Evolutionary conservation across 1,140 invertebrate species (phyloP).

Genomic region (Bathynomus jamesi): DNA sequence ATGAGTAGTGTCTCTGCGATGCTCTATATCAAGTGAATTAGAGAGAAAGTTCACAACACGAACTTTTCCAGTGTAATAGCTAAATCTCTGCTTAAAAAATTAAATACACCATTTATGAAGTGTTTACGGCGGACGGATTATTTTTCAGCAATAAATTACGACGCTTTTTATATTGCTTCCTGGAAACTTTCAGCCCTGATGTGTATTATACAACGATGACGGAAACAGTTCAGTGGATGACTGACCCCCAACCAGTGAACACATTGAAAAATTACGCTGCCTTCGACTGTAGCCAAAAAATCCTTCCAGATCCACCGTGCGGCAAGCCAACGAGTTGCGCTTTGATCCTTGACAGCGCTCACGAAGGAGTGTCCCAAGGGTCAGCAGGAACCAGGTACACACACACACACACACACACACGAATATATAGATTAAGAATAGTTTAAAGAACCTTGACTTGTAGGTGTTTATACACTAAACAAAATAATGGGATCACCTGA

Average conservation of each 20-base stretch:
- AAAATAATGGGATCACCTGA: too few relatives aligned
- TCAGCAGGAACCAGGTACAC: conserved; percentile 18
- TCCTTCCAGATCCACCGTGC: conserved; percentile 53
- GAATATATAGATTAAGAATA: background rate
- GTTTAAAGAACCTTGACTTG: background rate
- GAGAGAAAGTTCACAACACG: too few relatives aligned
- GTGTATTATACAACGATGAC: conserved; percentile 87
- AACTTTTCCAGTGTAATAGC: too few relatives aligned
- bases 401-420: background rate
- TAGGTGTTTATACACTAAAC: background rate
- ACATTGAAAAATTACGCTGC: conserved; percentile 63
- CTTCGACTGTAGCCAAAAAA: conserved; percentile 68
- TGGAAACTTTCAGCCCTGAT: conserved; percentile 46
- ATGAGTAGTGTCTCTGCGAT: too few relatives aligned
- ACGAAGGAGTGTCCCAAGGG: conserved; percentile 13
- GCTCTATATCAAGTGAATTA: too few relatives aligned
- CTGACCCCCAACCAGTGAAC: conserved; percentile 66
- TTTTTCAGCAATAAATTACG: too few relatives aligned
- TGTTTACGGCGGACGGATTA: too few relatives aligned
- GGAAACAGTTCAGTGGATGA: conserved; percentile 82
- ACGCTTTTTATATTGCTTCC: background rate
- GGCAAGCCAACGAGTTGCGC: conserved; percentile 77
- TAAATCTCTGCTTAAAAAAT: too few relatives aligned
- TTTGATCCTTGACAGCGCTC: conserved; percentile 62
- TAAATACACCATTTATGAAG: too few relatives aligned